phyloP scores from a whole-genome alignment of 2,888 invertebrate genomes.

The Limnephilus auricula region DNA sequence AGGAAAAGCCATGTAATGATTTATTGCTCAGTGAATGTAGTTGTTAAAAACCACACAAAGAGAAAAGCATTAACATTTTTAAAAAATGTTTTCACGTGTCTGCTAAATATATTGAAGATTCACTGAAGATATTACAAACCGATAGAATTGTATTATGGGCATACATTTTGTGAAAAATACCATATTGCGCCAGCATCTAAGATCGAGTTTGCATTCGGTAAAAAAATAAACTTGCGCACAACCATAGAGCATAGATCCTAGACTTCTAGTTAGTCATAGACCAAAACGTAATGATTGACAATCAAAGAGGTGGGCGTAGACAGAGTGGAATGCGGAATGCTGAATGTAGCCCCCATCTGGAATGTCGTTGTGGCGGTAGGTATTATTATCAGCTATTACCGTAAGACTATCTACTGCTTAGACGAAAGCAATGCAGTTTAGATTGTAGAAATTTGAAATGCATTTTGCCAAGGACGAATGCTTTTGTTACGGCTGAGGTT shows the following conservation, averaged over 20 bases:
- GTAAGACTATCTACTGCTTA: background rate
- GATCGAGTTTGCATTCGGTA: background rate
- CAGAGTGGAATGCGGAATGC: background rate
- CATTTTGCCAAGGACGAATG: background rate
- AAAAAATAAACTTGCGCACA: too few species aligned
- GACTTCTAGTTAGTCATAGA: background rate
- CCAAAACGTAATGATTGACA: background rate
- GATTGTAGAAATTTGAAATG: background rate
- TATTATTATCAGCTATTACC: background rate
- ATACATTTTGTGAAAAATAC: too few species aligned
- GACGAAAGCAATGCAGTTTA: slow-evolving; percentile 4
- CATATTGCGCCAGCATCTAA: background rate
- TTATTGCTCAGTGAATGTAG: too few species aligned
- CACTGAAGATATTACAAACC: too few species aligned
- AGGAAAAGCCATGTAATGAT: too few species aligned
- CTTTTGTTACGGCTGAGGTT: background rate
- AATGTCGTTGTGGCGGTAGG: background rate
- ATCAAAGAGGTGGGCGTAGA: background rate
- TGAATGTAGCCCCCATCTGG: background rate
- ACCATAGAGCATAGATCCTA: background rate
- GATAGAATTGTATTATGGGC: too few species aligned
- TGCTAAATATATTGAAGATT: too few species aligned
- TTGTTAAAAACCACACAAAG: too few species aligned
- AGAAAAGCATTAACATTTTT: too few species aligned
- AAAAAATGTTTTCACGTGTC: too few species aligned